Evolutionary conservation across 37 sponge, comb jelly and placozoan species (phyloP), one percentile per base, ranked within the genome.

Genomic region (Ianthella basta): DNA sequence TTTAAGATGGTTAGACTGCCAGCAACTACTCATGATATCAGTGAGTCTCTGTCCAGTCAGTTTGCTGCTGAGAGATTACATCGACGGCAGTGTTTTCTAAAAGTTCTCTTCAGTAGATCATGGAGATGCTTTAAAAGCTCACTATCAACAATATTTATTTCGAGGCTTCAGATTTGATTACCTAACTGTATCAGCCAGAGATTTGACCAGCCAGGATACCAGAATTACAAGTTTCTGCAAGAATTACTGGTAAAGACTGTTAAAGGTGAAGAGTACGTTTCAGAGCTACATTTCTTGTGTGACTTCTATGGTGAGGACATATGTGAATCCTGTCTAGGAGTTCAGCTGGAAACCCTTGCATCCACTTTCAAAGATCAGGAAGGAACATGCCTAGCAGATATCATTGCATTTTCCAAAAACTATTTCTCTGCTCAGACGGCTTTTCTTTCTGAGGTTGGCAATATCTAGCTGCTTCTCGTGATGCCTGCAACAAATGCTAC

Each of bases 11-110:
- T 8, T 70, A 70, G 34, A 35, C 37, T 70, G 72, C 82, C 86
- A 61, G 35, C 72, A 82, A 86, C 87, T 50, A 82, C 83, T 68
- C 41, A 53, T 41, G 85, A 91, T 81, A 65, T 91, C 36, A 88
- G 82, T 59, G 91, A 87, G 55, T 59, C 34, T 18, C 82, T 91
- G 18, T 80, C 64, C 25, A 32, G 57, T 15, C 73, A 79, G 63
- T 54, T 64, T 67, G 80, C 78, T 61, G 36, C 37, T 15, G 83
- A 85, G 56, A 91, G 72, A 70, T 70, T 70, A 10, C 72, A 70
- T 27, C 72, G 72, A 35, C 72, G 72, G 4, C 72, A 70, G 36
- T 27, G 32, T 4, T 70, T 70, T 33, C 36, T 70, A 33, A 70
- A 70, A 34, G 4, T 70, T 4, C 15, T 70, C 86, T 86, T 53